Percentiles rank a stretch among this genome's conserved stretches.
phyloP scores from a whole-genome alignment of 2,797 vertebrate genomes.

The Myiotriccus ornatus region DNA sequence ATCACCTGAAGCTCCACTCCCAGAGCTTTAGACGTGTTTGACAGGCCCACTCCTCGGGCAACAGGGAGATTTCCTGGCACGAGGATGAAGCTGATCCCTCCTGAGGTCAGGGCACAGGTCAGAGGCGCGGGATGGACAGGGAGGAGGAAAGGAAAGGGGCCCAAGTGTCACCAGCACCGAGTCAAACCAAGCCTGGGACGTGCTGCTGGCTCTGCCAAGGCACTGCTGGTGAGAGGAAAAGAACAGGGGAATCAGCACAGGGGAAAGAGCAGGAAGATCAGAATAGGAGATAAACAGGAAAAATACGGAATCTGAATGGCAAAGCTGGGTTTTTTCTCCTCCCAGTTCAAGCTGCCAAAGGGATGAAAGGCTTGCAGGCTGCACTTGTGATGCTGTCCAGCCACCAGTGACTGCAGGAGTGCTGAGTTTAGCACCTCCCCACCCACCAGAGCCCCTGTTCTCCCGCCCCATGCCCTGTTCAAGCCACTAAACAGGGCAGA shows the following conservation, averaged over 20 bases:
- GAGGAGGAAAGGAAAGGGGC: background rate
- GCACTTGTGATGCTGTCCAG: accelerated
- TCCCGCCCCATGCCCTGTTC: accelerated
- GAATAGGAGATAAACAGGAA: too few relatives aligned
- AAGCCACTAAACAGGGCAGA: background rate
- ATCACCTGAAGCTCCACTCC: background rate
- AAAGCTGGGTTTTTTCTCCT: background rate
- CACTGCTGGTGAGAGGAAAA: accelerated
- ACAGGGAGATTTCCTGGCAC: background rate
- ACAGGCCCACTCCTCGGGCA: background rate
- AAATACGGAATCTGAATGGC: background rate
- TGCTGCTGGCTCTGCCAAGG: background rate
- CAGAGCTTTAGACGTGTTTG: accelerated
- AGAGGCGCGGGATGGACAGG: background rate
- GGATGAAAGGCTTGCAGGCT: background rate
- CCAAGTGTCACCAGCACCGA: accelerated
- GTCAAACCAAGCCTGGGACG: background rate
- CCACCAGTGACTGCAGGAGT: accelerated
- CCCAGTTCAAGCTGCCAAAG: background rate
- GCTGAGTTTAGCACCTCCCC: background rate
- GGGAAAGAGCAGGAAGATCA: background rate
- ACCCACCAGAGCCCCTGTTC: background rate
- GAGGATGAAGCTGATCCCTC: background rate
- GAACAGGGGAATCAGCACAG: accelerated
- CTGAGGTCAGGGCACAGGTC: background rate